Percentiles rank a stretch among this genome's conserved stretches.
Conservation (phyloP, 2,113 vertebrate genomes). For the Platycercus adscitus region DNA sequence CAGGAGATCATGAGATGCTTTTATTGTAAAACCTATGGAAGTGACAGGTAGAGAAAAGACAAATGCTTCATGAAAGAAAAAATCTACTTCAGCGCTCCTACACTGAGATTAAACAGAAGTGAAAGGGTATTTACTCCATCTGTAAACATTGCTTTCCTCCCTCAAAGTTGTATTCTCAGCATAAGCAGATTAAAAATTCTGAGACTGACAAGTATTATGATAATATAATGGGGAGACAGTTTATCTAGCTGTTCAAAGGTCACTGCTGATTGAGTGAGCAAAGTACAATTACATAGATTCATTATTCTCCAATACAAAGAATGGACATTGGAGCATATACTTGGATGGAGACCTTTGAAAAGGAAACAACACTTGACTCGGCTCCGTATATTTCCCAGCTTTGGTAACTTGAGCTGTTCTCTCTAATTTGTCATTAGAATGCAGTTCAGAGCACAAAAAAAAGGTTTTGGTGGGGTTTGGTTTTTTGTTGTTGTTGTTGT, state of each 20-base stretch:
- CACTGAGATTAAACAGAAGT: background rate
- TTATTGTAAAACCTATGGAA: background rate
- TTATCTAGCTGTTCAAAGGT: background rate
- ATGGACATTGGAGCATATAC: background rate
- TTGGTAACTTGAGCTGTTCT: background rate
- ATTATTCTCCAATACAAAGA: background rate
- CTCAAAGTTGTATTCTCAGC: background rate
- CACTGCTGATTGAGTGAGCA: background rate
- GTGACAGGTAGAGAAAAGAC: background rate
- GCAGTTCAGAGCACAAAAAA: background rate
- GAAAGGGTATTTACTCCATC: background rate
- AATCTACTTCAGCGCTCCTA: background rate
- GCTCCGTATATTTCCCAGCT: background rate
- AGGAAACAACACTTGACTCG: background rate
- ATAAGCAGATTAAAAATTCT: background rate
- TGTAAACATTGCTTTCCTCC: background rate
- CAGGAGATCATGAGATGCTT: background rate
- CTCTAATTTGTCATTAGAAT: background rate
- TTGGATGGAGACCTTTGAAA: background rate
- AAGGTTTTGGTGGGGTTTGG: background rate
- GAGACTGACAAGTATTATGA: background rate
- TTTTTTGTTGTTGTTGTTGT: background rate
- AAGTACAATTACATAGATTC: background rate
- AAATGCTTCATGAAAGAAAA: background rate
- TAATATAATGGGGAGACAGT: background rate